Evolutionary conservation across 2,888 invertebrate species (phyloP).

Genomic region (Pammene fasciana): DNA sequence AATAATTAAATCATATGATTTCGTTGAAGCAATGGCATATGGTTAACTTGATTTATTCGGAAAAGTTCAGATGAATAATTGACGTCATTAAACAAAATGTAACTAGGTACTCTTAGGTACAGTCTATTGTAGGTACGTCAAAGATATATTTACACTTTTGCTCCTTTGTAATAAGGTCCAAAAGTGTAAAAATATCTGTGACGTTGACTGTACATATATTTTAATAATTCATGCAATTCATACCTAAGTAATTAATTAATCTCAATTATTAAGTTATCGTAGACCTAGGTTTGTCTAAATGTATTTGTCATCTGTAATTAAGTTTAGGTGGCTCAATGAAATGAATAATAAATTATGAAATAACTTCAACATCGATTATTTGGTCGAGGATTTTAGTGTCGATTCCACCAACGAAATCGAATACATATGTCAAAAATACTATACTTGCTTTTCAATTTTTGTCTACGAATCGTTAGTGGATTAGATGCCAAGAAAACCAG

Average conservation of each 20-base stretch:
- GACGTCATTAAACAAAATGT: slow-evolving; percentile 13
- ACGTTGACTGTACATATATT: slow-evolving; percentile 11
- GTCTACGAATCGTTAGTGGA: not conserved
- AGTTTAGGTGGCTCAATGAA: not conserved
- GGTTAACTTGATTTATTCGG: not conserved
- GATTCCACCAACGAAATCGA: too few species aligned
- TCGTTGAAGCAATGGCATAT: not conserved
- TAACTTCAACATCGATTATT: not conserved
- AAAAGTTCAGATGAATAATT: not conserved
- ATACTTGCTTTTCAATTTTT: not conserved
- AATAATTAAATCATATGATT: not conserved
- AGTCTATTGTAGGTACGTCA: too few species aligned
- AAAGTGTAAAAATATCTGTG: too few species aligned
- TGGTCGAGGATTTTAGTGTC: not conserved
- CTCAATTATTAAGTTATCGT: slow-evolving; percentile 29
- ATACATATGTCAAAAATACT: too few species aligned
- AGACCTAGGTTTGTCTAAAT: slow-evolving; percentile 19
- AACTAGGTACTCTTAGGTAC: slow-evolving; percentile 14
- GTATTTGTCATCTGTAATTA: slow-evolving; percentile 8
- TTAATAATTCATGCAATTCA: slow-evolving; percentile 10
- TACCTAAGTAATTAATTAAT: slow-evolving; percentile 36
- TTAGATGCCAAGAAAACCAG: not conserved
- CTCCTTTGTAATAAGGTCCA: too few species aligned
- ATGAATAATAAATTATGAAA: not conserved
- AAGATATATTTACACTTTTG: too few species aligned